Percentiles rank a stretch among this genome's conserved stretches.
phyloP scores from a whole-genome alignment of 2,888 invertebrate species.

The Stenotaenia linearis region DNA sequence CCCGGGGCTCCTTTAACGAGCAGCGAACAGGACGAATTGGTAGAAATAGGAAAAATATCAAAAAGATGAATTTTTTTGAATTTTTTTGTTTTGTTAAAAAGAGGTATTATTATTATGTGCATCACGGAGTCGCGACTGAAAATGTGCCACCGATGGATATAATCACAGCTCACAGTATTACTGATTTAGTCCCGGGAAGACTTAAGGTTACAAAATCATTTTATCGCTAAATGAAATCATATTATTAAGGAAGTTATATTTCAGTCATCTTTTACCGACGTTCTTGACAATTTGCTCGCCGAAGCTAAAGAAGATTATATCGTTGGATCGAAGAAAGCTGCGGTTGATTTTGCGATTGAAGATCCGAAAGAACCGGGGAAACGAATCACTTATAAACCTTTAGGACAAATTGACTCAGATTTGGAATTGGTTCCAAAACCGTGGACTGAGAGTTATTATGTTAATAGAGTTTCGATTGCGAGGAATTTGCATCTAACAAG shows the following conservation, averaged over 20 bases:
- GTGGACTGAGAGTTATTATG: constrained; percentile 57
- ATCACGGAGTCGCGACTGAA: constrained; percentile 82
- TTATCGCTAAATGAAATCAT: background rate
- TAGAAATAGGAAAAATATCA: background rate
- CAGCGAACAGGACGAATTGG: background rate
- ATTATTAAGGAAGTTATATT: background rate
- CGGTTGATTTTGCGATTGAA: constrained; percentile 79
- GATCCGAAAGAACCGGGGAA: constrained; percentile 54
- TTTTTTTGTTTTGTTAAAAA: background rate
- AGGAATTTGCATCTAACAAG: constrained; percentile 69
- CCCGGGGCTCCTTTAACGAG: background rate
- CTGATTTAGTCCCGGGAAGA: constrained; percentile 43
- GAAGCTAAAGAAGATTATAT: constrained; percentile 82
- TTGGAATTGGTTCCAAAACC: constrained; percentile 59
- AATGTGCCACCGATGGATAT: constrained; percentile 79
- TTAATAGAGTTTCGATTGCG: constrained; percentile 52
- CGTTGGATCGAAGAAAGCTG: constrained; percentile 81
- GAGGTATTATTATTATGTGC: constrained; percentile 83
- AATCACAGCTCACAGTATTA: constrained; percentile 57
- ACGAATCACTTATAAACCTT: constrained; percentile 46
- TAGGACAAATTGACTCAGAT: constrained; percentile 56
- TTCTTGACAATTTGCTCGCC: constrained; percentile 55
- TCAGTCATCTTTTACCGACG: background rate
- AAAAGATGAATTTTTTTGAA: constrained; percentile 28
- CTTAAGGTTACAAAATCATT: constrained; percentile 52